These are phyloP conservation scores for Polyommatus iphigenia DNA, from an alignment of 2,888 invertebrate genomes.

Conservation along the genomic window DNA sequence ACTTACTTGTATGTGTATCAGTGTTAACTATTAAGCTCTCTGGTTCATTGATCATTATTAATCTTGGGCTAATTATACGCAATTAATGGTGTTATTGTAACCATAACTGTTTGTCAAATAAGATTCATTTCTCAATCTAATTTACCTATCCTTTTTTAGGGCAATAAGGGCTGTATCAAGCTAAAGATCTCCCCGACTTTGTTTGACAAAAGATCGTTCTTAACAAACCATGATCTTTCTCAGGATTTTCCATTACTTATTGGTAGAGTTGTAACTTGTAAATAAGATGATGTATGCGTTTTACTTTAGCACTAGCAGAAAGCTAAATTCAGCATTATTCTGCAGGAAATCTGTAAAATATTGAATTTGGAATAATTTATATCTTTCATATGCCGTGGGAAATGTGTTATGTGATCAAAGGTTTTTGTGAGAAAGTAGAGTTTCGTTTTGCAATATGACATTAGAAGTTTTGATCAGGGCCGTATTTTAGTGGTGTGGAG, in stretches of 20 bases:
- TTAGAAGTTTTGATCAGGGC: background rate
- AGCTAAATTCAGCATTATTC: background rate
- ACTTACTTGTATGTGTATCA: background rate
- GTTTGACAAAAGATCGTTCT: background rate
- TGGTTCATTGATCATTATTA: conserved; percentile 29
- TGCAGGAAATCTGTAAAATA: background rate
- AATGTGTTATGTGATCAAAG: background rate
- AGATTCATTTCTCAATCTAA: background rate
- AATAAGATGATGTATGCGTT: background rate
- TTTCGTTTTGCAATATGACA: conserved; percentile 1
- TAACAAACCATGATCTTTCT: background rate
- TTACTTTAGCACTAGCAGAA: background rate
- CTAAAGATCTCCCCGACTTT: background rate
- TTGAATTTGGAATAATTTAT: background rate
- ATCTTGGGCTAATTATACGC: background rate
- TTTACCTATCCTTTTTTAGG: too few relatives aligned
- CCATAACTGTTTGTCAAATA: background rate
- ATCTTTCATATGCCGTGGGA: background rate
- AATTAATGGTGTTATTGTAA: background rate
- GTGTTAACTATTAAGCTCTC: background rate
- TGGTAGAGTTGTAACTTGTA: background rate
- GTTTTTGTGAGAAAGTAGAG: conserved; percentile 1
- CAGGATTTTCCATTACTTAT: background rate
- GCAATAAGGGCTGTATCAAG: too few relatives aligned
- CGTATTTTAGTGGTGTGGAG: background rate